These are phyloP conservation scores for Cardinalis cardinalis DNA, from an alignment of 2,113 vertebrate species.

Conservation along the genomic window DNA sequence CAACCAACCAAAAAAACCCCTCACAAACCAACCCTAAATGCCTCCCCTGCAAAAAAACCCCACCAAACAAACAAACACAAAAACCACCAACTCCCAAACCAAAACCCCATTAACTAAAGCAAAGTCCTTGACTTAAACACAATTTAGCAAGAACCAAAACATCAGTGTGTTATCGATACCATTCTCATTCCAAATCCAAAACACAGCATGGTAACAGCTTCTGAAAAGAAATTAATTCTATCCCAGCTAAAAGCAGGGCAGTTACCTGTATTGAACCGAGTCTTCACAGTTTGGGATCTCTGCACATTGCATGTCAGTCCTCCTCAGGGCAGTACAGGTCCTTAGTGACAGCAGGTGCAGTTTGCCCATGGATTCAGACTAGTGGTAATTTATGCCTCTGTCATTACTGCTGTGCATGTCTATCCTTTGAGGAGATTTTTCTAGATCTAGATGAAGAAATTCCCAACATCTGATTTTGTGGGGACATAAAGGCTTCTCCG, in stretches of 20 bases:
- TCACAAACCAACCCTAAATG: neutral
- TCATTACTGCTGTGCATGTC: neutral
- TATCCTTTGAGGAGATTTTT: neutral
- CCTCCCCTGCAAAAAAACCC: rapidly evolving
- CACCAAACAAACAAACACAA: neutral
- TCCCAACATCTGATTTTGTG: neutral
- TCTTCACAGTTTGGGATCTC: neutral
- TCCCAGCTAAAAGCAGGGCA: neutral
- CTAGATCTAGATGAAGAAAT: neutral
- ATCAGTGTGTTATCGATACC: neutral
- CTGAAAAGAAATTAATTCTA: neutral
- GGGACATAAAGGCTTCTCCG: neutral
- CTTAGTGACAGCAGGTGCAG: neutral
- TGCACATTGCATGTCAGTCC: neutral
- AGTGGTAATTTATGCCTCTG: neutral
- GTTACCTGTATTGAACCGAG: neutral
- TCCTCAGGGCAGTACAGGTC: neutral
- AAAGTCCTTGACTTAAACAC: neutral
- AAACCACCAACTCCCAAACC: neutral
- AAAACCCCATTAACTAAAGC: neutral
- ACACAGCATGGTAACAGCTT: neutral
- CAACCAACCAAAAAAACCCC: neutral
- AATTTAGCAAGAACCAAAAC: neutral
- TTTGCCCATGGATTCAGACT: neutral
- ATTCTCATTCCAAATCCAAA: neutral